Conservation (phyloP, 2,113 vertebrate species). For the Aldabrachelys gigantea region DNA sequence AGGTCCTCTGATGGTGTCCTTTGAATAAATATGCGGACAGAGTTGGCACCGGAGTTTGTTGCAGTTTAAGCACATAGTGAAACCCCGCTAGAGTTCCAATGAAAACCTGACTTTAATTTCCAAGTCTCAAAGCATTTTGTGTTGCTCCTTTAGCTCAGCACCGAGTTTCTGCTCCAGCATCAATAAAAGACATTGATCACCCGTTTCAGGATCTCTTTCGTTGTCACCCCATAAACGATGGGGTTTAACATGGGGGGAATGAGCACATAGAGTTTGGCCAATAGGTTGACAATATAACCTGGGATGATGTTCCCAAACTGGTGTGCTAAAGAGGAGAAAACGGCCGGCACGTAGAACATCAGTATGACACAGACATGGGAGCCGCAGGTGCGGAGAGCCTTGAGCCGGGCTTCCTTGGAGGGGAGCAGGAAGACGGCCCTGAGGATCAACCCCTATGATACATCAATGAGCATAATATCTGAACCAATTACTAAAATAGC, state of each 20-base stretch:
- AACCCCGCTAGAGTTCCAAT: no score
- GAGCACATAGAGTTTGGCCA: conserved; percentile 57
- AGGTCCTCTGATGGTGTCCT: no score
- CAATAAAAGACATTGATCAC: neutral
- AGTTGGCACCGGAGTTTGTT: no score
- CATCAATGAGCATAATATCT: conserved; percentile 35
- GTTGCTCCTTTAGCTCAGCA: neutral
- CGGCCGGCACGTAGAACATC: conserved; percentile 16
- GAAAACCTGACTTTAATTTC: neutral
- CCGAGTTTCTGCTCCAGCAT: neutral
- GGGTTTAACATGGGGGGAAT: conserved; percentile 64
- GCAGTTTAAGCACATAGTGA: no score
- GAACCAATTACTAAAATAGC: conserved; percentile 42
- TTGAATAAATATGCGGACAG: no score
- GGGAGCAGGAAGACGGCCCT: conserved; percentile 30
- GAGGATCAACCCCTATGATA: conserved; percentile 37
- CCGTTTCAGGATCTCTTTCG: conserved; percentile 14
- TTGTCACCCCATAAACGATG: conserved; percentile 59
- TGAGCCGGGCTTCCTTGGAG: conserved; percentile 22
- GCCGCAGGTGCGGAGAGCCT: conserved; percentile 45
- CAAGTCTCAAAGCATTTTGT: neutral
- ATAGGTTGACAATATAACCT: conserved; percentile 41
- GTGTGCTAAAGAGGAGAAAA: neutral
- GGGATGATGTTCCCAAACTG: conserved; percentile 42
- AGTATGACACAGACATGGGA: conserved; percentile 50